Base-by-base conservation (phyloP, 1,140 invertebrate genomes). In the Sarcophaga bullata region DNA sequence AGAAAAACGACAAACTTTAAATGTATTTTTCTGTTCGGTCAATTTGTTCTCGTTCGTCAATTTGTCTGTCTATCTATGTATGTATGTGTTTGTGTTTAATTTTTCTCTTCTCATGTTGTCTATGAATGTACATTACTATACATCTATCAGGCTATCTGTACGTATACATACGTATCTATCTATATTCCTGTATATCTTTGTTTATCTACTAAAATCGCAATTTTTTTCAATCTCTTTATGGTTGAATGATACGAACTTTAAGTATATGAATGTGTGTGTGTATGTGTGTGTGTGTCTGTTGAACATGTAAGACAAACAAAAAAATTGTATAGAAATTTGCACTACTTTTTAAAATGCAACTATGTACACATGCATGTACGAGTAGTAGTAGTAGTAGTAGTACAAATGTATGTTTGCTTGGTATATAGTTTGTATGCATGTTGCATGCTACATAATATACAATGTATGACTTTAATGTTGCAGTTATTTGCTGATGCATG, bases 281-380 rank as follows among this genome's bases (percentile, higher is more conserved):
- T 37, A 68, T n/a, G 54, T 58, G 25, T 37, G 25, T 37, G 25
- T 37, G 25, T 37, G 25, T 37, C 1, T 37, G 25, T 37, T 37
- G 4, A 4, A 37, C 25, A 37, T 37, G 25, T 37, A 37, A 37
- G 25, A 68, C 4, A 68, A 17, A 68, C 62, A 68, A 68, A 19
- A 19, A 68, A 68, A 68, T n/a, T 68, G 17, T 68, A 17, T 68
- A 68, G 62, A 68, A 68, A 68, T 19, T 68, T n/a, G 62, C 5
- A 58, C 54, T 68, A 68, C 62, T 68, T 68, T 68, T 68, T 19
- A 52, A n/a, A 68, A 68, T 68, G 62, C 62, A 68, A 68, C 54
- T 58, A 58, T 11, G 54, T 58, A 58, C 54, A 13, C 11, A 58
- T 37, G 4, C 4, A 37, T 37, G 25, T 37, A 37, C 1, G 25